These are phyloP conservation scores for Himalopsyche kuldschensis DNA, from an alignment of 2,888 invertebrate species.

Conservation along the genomic window DNA sequence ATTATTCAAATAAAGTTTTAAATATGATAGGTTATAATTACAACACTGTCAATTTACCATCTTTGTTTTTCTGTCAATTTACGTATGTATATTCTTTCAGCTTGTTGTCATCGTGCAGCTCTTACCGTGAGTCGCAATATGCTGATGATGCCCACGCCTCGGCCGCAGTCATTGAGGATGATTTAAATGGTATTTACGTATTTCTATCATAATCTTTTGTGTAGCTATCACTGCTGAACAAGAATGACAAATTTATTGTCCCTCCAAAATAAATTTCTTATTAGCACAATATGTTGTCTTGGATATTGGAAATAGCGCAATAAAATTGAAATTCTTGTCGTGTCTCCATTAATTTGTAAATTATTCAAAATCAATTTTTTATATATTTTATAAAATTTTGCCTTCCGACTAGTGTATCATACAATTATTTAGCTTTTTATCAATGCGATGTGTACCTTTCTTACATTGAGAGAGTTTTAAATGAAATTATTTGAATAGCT, in stretches of 20 bases:
- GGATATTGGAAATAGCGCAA: too few species aligned
- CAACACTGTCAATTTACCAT: background rate
- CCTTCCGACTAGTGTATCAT: too few species aligned
- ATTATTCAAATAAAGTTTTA: too few species aligned
- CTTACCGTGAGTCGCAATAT: slow-evolving; percentile 82
- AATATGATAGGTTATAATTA: too few species aligned
- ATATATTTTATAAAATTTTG: background rate
- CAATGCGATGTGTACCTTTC: too few species aligned
- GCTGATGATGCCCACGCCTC: slow-evolving; percentile 64
- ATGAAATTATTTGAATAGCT: too few species aligned
- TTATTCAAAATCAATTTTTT: background rate
- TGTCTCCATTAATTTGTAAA: slow-evolving; percentile 11
- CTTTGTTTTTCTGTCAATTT: background rate
- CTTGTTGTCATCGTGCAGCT: slow-evolving; percentile 80
- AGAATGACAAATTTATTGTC: too few species aligned
- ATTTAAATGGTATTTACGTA: slow-evolving; percentile 53
- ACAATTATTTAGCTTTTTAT: too few species aligned
- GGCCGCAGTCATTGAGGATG: slow-evolving; percentile 59
- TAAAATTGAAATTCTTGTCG: slow-evolving; percentile 17
- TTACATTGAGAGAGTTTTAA: too few species aligned
- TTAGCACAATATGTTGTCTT: too few species aligned
- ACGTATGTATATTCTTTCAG: slow-evolving; percentile 51
- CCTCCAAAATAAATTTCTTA: too few species aligned
- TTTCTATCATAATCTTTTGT: background rate
- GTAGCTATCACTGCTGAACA: too few species aligned